Evolutionary conservation across 2,888 invertebrate genomes (phyloP).

Genomic region (Amblyjoppa proteus): DNA sequence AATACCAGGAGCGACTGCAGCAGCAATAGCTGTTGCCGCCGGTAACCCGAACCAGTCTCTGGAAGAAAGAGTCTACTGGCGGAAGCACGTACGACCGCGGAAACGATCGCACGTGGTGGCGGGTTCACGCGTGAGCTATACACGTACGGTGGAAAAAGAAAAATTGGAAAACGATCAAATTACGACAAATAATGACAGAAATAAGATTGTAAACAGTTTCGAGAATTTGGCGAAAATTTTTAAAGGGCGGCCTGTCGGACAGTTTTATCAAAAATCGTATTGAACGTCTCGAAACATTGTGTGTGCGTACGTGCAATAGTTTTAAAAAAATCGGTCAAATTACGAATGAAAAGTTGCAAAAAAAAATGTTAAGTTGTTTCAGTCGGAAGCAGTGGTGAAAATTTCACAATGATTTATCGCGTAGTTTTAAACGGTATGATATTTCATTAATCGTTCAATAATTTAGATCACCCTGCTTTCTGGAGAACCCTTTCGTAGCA

Average conservation of each 20-base stretch:
- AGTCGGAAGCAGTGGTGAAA: background rate
- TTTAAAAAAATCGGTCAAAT: no score
- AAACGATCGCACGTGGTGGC: constrained; percentile 12
- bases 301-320: no score
- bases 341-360: no score
- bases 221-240: background rate
- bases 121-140: background rate
- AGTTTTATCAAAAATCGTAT: background rate
- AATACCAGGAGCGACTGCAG: constrained; percentile 10
- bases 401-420: background rate
- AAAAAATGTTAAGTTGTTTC: no score
- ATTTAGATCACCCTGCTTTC: no score
- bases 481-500: background rate
- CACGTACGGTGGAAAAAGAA: background rate
- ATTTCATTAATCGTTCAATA: no score
- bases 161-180: background rate
- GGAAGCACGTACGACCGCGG: constrained; percentile 38
- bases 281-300: background rate
- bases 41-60: constrained; percentile 3
- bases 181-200: background rate
- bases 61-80: constrained; percentile 8
- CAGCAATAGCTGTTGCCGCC: constrained; percentile 35
- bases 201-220: background rate
- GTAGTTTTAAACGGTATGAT: no score
- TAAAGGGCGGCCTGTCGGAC: background rate